Percentiles rank a stretch among this genome's conserved stretches.
These are phyloP conservation scores for Phylloscopus whistleri DNA, from an alignment of 2,113 vertebrate genomes.

Conservation along the genomic window DNA sequence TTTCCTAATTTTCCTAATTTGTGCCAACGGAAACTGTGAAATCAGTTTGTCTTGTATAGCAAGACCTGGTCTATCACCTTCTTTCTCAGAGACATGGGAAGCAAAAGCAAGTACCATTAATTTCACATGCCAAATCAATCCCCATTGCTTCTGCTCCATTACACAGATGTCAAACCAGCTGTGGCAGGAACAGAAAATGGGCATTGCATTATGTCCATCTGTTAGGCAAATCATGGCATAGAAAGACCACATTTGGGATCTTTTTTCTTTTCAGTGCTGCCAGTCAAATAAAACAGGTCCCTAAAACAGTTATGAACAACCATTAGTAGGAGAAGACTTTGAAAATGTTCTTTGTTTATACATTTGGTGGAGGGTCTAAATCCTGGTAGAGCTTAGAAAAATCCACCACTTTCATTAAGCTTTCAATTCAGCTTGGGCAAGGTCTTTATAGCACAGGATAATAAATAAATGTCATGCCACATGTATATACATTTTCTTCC, in stretches of 20 bases:
- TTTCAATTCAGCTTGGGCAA: slow-evolving; percentile 55
- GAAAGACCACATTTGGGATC: neutral
- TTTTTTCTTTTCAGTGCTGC: slow-evolving; percentile 13
- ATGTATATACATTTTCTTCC: slow-evolving; percentile 38
- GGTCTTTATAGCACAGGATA: slow-evolving; percentile 5
- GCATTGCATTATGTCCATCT: slow-evolving; percentile 29
- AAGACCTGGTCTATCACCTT: neutral
- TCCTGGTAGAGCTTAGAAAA: slow-evolving; percentile 49
- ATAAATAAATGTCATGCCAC: slow-evolving; percentile 61
- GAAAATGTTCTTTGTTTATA: slow-evolving; percentile 48
- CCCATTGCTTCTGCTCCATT: neutral
- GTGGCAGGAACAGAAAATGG: slow-evolving; percentile 28
- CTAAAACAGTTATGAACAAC: slow-evolving; percentile 49
- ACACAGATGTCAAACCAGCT: slow-evolving; percentile 27
- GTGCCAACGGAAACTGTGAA: rapidly evolving
- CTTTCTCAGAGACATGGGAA: neutral
- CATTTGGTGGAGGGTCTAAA: slow-evolving; percentile 32
- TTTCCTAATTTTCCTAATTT: neutral
- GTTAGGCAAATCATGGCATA: neutral
- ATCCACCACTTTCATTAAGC: slow-evolving; percentile 24
- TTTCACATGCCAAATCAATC: neutral
- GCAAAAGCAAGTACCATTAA: neutral
- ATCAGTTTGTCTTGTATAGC: neutral
- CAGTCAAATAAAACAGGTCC: slow-evolving; percentile 44
- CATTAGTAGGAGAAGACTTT: slow-evolving; percentile 34